These are phyloP conservation scores for Plagodis pulveraria DNA, from an alignment of 2,888 invertebrate species.

Conservation along the genomic window DNA sequence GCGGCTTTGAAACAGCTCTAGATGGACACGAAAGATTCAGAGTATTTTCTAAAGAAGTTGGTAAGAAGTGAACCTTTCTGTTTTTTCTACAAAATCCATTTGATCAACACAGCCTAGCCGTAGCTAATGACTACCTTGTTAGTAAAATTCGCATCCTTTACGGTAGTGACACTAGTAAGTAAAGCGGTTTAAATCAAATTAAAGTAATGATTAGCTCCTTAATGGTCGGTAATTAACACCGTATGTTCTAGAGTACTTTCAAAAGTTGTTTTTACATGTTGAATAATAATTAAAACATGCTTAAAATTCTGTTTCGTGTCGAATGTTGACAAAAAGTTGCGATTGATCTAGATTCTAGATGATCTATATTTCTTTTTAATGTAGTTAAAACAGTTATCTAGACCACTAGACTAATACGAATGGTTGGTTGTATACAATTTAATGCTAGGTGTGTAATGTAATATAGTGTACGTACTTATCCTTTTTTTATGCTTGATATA, in stretches of 20 bases:
- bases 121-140: conserved; percentile 34
- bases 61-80: background rate
- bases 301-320: background rate
- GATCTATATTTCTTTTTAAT: background rate
- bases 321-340: background rate
- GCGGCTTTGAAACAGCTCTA: conserved; percentile 2
- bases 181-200: conserved; percentile 29
- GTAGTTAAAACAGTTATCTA: no score
- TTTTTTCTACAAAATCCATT: conserved; percentile 31
- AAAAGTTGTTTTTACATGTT: conserved; percentile 8
- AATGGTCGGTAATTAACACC: conserved; percentile 2
- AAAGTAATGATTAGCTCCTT: conserved; percentile 12
- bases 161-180: conserved; percentile 26
- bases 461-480: no score
- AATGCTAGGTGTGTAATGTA: no score
- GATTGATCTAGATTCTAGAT: background rate
- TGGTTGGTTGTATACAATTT: no score
- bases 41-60: background rate
- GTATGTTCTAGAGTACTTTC: conserved; percentile 9
- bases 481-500: no score
- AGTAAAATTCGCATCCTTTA: conserved; percentile 26
- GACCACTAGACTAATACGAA: no score
- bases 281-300: background rate
- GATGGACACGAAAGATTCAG: background rate
- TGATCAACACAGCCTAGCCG: conserved; percentile 28